Evolutionary conservation across 2,113 vertebrate species (phyloP).

Genomic region (Podiceps cristatus): DNA sequence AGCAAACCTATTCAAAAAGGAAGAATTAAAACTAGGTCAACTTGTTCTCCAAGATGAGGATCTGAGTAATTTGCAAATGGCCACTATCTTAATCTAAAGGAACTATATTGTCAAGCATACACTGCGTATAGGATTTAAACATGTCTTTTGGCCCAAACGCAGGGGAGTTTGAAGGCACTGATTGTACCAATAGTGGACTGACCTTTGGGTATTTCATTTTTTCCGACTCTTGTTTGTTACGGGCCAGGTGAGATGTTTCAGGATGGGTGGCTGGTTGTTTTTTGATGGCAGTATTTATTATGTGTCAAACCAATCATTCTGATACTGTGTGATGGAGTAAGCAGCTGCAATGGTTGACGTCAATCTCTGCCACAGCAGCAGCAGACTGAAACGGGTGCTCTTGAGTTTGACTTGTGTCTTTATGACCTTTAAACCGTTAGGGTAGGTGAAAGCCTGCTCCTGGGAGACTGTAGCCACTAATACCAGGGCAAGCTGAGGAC

Average conservation of each 20-base stretch:
- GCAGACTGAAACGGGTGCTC: not conserved
- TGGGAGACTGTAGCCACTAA: not conserved
- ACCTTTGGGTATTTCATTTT: not conserved
- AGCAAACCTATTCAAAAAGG: not conserved
- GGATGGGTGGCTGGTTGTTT: not conserved
- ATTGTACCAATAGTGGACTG: not conserved
- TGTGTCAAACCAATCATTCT: not conserved
- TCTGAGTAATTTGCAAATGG: not conserved
- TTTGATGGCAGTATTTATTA: not conserved
- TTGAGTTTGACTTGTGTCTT: not conserved
- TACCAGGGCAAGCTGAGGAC: not conserved
- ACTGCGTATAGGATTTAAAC: not conserved
- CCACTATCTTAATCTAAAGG: not conserved
- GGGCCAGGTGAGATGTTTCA: not conserved
- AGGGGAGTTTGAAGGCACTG: not conserved
- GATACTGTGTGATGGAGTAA: not conserved
- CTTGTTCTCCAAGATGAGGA: not conserved
- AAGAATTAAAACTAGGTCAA: not conserved
- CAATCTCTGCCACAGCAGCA: not conserved
- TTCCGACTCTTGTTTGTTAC: not conserved
- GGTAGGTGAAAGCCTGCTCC: not conserved
- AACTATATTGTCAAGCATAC: not conserved
- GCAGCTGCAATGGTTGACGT: not conserved
- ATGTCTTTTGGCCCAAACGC: not conserved
- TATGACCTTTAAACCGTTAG: not conserved